Conservation (phyloP, 2,888 invertebrate genomes). For the Hofmannophila pseudospretella region DNA sequence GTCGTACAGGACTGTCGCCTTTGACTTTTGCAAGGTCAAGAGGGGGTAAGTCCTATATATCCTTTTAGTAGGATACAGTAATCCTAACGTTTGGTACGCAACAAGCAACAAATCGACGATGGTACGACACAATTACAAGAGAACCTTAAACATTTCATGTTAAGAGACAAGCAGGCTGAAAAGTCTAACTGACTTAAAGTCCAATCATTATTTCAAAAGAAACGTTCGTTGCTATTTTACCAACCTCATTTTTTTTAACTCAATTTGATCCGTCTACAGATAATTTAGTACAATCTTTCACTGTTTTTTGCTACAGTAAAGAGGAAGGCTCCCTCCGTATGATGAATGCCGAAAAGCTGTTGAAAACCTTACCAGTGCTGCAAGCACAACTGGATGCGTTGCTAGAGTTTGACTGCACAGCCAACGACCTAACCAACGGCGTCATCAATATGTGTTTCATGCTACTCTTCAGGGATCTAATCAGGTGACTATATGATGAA, state of each 20-base stretch:
- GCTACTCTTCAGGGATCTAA: slow-evolving; percentile 98
- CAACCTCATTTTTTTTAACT: too few relatives aligned
- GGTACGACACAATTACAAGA: too few relatives aligned
- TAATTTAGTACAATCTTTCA: too few relatives aligned
- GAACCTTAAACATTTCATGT: too few relatives aligned
- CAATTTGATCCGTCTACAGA: too few relatives aligned
- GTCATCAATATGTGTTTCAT: slow-evolving; percentile 99
- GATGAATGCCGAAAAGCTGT: slow-evolving; percentile 97
- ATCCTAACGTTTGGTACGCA: too few relatives aligned
- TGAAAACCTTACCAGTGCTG: slow-evolving; percentile 96
- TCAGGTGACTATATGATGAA: too few relatives aligned
- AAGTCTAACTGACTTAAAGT: too few relatives aligned
- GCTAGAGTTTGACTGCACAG: slow-evolving; percentile 97
- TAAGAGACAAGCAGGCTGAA: too few relatives aligned
- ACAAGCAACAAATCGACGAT: too few relatives aligned
- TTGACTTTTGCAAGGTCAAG: slow-evolving; percentile 99
- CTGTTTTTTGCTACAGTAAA: slow-evolving; percentile 86
- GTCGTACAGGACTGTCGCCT: slow-evolving; percentile 98
- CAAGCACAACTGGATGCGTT: slow-evolving; percentile 97
- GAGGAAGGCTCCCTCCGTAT: slow-evolving; percentile 97
- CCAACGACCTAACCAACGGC: slow-evolving; percentile 98
- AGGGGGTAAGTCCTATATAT: slow-evolving; percentile 87
- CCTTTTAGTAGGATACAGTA: neutral
- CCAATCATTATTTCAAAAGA: too few relatives aligned
- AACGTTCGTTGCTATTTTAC: too few relatives aligned